Percentiles rank a stretch among this genome's conserved stretches.
Evolutionary conservation across 1,140 invertebrate species (phyloP).

Genomic region (Druon quercuslanigerum): DNA sequence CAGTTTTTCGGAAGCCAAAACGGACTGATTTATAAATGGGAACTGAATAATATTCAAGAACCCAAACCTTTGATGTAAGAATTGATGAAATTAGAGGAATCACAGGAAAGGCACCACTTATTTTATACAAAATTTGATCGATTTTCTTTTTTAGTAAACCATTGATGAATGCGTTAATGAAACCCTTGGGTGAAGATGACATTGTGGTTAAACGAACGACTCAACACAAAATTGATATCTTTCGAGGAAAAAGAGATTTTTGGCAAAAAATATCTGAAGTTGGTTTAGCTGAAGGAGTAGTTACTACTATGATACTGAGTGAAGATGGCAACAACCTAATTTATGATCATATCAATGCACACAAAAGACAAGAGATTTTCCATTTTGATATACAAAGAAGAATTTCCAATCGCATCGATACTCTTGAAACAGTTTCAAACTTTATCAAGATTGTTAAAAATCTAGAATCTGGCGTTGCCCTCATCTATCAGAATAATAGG

Average conservation of each 20-base stretch:
- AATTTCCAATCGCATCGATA: conserved; percentile 40
- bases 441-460: conserved; percentile 56
- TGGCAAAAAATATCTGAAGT: conserved; percentile 50
- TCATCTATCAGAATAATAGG: conserved; percentile 57
- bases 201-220: conserved; percentile 59
- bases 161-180: conserved; percentile 65
- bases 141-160: conserved; percentile 53
- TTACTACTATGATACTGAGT: conserved; percentile 60
- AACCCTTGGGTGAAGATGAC: conserved; percentile 53
- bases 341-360: conserved; percentile 57
- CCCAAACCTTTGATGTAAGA: conserved; percentile 51
- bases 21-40: conserved; percentile 64
- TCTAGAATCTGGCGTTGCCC: conserved; percentile 42
- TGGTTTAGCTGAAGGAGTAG: conserved; percentile 56
- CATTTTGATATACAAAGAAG: conserved; percentile 55
- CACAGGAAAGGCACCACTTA: too few relatives aligned
- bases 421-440: conserved; percentile 44
- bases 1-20: conserved; percentile 58
- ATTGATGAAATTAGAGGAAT: conserved; percentile 15
- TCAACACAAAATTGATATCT: conserved; percentile 58
- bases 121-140: background rate
- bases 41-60: conserved; percentile 58
- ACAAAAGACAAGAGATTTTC: conserved; percentile 43
- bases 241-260: conserved; percentile 32
- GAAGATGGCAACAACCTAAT: conserved; percentile 58